Conservation (phyloP, 2,113 vertebrate genomes). For the Nasalis larvatus region DNA sequence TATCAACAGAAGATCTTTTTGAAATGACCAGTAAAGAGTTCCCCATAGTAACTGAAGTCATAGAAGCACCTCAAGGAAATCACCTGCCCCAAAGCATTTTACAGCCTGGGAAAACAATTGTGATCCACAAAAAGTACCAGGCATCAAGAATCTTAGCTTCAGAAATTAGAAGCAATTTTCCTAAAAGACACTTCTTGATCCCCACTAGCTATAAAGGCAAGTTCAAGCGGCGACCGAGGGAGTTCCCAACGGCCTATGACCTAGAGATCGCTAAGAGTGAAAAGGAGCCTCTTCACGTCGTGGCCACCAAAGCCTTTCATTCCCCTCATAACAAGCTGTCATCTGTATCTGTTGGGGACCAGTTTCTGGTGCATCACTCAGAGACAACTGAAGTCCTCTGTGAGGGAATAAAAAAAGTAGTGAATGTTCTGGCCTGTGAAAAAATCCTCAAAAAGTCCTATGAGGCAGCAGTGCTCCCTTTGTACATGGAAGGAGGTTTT, state of each 20-base stretch:
- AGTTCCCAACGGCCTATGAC: conserved; percentile 90
- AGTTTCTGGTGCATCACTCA: conserved; percentile 86
- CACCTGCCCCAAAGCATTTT: conserved; percentile 77
- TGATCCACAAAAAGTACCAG: conserved; percentile 86
- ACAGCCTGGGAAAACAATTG: conserved; percentile 81
- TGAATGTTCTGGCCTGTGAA: conserved; percentile 85
- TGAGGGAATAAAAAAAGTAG: conserved; percentile 74
- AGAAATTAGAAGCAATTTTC: conserved; percentile 86
- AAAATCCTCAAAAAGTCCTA: conserved; percentile 82
- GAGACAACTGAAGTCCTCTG: conserved; percentile 78
- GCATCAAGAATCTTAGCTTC: conserved; percentile 87
- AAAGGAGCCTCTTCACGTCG: conserved; percentile 88
- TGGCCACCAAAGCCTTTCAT: conserved; percentile 88
- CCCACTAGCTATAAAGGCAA: conserved; percentile 90
- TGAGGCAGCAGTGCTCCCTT: conserved; percentile 85
- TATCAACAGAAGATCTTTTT: conserved; percentile 86
- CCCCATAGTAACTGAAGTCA: conserved; percentile 88
- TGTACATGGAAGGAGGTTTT: conserved; percentile 90
- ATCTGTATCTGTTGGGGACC: conserved; percentile 88
- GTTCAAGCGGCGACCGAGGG: conserved; percentile 88
- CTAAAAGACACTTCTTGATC: conserved; percentile 89
- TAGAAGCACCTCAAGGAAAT: conserved; percentile 80
- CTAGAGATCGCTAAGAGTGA: conserved; percentile 85
- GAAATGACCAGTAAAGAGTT: conserved; percentile 86
- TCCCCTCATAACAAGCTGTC: conserved; percentile 81